phyloP scores from a whole-genome alignment of 1,140 invertebrate genomes.

The Bombus soroeensis region DNA sequence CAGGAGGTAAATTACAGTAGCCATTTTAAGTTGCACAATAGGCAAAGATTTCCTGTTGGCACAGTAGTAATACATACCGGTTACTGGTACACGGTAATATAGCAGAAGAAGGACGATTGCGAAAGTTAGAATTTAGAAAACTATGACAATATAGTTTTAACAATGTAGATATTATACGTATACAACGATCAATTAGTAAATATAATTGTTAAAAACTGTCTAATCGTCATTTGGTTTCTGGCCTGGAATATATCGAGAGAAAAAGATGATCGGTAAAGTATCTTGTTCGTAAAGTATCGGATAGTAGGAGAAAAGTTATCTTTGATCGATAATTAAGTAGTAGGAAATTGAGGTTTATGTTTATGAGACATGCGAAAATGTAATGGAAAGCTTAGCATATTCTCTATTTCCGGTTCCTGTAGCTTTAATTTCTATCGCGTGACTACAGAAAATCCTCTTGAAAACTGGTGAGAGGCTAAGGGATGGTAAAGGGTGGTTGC shows the following conservation, averaged over 20 bases:
- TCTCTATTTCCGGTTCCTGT: slow-evolving; percentile 1
- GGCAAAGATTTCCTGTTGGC: slow-evolving; percentile 42
- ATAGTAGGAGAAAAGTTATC: background rate
- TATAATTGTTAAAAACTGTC: too few relatives aligned
- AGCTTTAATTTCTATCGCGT: slow-evolving; percentile 51
- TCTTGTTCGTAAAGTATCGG: background rate
- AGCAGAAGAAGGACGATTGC: slow-evolving; percentile 18
- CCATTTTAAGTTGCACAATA: slow-evolving; percentile 16
- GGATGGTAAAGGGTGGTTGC: background rate
- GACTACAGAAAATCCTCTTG: slow-evolving; percentile 46
- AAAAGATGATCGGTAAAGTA: background rate
- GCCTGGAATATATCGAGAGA: fast-evolving
- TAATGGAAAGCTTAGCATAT: background rate
- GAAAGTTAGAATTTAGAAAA: slow-evolving; percentile 34
- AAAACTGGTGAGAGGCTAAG: background rate
- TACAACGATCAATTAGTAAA: background rate
- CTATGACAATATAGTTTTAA: background rate
- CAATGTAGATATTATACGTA: too few relatives aligned
- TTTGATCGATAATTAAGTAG: background rate
- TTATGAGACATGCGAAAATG: background rate
- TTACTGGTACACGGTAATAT: slow-evolving; percentile 6
- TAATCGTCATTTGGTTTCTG: too few relatives aligned
- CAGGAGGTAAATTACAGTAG: background rate
- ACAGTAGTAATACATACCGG: background rate
- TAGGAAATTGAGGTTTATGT: background rate